phyloP scores from a whole-genome alignment of 2,113 vertebrate genomes.

The Pedetes capensis region DNA sequence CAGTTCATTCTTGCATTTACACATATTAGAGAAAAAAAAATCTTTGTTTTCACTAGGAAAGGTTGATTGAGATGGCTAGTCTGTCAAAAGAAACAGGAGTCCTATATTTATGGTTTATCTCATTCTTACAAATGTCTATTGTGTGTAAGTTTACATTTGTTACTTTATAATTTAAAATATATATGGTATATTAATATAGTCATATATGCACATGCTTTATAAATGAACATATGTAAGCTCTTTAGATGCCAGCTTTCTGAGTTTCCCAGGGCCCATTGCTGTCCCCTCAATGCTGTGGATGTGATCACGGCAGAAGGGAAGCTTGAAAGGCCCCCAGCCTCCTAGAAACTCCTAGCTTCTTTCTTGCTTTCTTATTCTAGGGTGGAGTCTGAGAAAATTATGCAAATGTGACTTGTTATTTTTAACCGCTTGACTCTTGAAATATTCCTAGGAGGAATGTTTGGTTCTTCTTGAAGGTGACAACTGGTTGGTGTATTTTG shows the following conservation, averaged over 20 bases:
- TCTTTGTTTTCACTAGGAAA: constrained; percentile 26
- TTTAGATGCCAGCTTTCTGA: neutral
- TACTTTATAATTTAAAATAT: neutral
- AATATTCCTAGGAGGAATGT: neutral
- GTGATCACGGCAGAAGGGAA: neutral
- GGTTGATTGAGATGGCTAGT: neutral
- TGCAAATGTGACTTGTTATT: neutral
- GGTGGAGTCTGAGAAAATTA: neutral
- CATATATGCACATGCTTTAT: neutral
- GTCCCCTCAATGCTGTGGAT: neutral
- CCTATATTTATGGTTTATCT: neutral
- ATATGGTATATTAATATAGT: neutral
- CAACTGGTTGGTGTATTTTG: neutral
- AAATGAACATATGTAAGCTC: neutral
- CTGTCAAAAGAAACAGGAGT: neutral
- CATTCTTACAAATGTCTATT: neutral
- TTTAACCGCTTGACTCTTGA: neutral
- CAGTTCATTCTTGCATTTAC: neutral
- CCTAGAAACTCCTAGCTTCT: neutral
- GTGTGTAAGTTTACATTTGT: neutral
- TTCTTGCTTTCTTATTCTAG: neutral
- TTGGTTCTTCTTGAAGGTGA: neutral
- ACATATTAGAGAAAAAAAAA: neutral
- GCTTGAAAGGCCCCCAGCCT: neutral
- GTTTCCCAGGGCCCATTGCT: neutral